These are phyloP conservation scores for Gobionotothen gibberifrons DNA, from an alignment of 2,797 vertebrate genomes.

Conservation along the genomic window DNA sequence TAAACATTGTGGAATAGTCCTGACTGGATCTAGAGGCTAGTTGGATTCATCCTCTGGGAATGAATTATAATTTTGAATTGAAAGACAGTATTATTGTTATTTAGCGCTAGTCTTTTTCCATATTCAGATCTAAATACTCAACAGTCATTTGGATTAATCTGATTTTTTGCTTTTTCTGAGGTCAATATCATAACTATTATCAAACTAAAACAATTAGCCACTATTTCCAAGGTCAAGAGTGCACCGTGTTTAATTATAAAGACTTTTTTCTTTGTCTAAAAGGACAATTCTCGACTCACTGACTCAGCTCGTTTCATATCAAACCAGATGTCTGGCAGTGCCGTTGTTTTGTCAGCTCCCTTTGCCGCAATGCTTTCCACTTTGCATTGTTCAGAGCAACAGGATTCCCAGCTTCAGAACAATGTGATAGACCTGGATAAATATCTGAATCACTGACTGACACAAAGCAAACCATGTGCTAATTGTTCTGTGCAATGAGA, in stretches of 20 bases:
- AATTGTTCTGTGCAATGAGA: conserved; percentile 53
- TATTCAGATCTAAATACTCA: no score
- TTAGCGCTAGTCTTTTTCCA: no score
- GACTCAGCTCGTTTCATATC: conserved; percentile 62
- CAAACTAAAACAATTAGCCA: background rate
- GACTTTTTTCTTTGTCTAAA: background rate
- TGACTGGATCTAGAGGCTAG: no score
- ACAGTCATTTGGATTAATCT: no score
- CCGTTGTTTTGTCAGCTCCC: conserved; percentile 56
- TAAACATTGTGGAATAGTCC: no score
- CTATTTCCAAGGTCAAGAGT: background rate
- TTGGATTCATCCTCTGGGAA: no score
- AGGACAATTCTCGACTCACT: conserved; percentile 20
- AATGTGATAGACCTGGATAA: conserved; percentile 74
- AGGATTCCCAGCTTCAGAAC: conserved; percentile 65
- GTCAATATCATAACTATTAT: background rate
- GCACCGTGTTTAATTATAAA: background rate
- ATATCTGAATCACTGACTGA: conserved; percentile 66
- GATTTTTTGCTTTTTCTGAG: background rate
- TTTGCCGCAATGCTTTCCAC: conserved; percentile 52
- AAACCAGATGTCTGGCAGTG: conserved; percentile 54
- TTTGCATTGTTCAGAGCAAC: conserved; percentile 66
- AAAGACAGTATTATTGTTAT: no score
- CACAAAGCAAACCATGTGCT: conserved; percentile 52
- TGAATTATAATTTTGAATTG: no score